Evolutionary conservation across 2,797 vertebrate genomes (phyloP).

Genomic region (Chromis chromis): DNA sequence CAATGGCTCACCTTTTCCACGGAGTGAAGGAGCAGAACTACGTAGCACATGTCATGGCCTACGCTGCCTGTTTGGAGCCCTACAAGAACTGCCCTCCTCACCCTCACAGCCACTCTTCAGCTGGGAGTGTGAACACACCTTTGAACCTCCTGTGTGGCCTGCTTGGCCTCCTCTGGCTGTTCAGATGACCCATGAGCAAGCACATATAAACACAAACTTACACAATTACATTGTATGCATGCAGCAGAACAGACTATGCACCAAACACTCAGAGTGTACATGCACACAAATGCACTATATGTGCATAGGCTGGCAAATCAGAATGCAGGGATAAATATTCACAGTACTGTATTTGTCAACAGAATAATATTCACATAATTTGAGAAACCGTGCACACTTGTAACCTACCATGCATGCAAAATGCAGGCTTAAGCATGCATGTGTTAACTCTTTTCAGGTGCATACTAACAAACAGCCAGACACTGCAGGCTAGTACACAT

Average conservation of each 20-base stretch:
- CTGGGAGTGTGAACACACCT: conserved; percentile 20
- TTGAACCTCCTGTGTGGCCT: conserved; percentile 58
- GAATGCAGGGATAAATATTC: conserved; percentile 48
- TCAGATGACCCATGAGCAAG: conserved; percentile 78
- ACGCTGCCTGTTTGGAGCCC: conserved; percentile 86
- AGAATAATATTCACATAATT: conserved; percentile 6
- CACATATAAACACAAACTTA: neutral
- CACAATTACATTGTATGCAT: conserved; percentile 30
- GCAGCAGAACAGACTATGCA: conserved; percentile 37
- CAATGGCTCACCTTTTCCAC: conserved; percentile 89
- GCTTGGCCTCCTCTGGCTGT: conserved; percentile 68
- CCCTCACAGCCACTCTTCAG: conserved; percentile 41
- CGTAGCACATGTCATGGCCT: conserved; percentile 89
- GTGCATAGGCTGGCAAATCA: conserved; percentile 19
- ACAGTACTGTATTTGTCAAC: conserved; percentile 41
- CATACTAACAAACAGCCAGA: conserved; percentile 17
- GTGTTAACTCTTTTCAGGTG: conserved; percentile 27
- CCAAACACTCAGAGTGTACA: conserved; percentile 19
- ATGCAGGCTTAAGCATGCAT: conserved; percentile 14
- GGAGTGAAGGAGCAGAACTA: conserved; percentile 90
- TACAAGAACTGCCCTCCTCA: conserved; percentile 82
- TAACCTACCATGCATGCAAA: conserved; percentile 15
- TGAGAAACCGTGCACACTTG: conserved; percentile 2
- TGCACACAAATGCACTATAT: conserved; percentile 12
- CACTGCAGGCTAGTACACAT: neutral